Evolutionary conservation across 1,140 invertebrate genomes (phyloP), one percentile per base, ranked within the genome.

Genomic region (Drosophila kohkoa): DNA sequence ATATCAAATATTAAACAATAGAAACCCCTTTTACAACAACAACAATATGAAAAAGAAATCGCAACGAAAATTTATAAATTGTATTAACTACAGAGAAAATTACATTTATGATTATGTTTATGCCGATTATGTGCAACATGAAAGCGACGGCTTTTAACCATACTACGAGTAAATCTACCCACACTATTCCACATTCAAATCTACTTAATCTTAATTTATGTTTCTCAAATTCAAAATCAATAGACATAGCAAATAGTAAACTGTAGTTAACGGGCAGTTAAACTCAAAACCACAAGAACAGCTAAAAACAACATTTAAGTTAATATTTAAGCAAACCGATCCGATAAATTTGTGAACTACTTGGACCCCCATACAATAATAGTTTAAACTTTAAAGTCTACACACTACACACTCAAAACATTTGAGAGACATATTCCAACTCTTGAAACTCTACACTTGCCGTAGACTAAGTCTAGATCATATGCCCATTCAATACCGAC

Each of bases 191-290:
- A 49, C 43, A 41, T 52, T 30, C 25, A 30, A 35, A 63, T 32
- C 35, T 35, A 48, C 45, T 48, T 48, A 6, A 0, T 38, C 30
- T 35, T 54, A 70, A 41, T 43, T 71, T 75, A 30, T 64, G 58
- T 55, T 58, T 63, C 43, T 46, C 57, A 71, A 72, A 64, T 46
- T 46, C 57, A 71, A 72, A 64, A 52, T 38, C 66, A 63, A 71
- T 71, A 58, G 52, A 59, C 51, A 49, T 75, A 68, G 41, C 58
- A 71, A 64, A 52, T 60, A 73, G 30, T 59, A 52, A 70, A 51
- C 52, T 35, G 45, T 70, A 75, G 20, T 41, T n/a, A 38, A 58
- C 16, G 32, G 28, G 11, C 32, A 45, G 45, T 43, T 41, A 66
- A 66, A 52, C 25, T 4, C 5, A 51, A 49, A 65, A 30, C 8